Percentiles rank a stretch among this genome's conserved stretches.
phyloP scores from a whole-genome alignment of 2,797 vertebrate genomes.

The Bradypodion pumilum region DNA sequence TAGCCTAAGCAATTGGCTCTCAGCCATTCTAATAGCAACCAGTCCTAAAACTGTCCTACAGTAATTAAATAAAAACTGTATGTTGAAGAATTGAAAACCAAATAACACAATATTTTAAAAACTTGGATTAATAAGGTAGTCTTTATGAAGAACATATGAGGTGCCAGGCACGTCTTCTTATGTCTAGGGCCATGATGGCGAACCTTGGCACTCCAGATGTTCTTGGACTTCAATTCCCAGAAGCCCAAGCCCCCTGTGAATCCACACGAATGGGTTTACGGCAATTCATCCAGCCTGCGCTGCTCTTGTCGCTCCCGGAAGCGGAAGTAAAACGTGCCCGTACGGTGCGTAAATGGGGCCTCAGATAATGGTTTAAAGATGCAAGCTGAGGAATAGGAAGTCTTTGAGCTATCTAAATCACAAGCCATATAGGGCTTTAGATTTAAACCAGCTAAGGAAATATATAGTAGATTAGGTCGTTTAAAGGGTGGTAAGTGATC shows the following conservation, averaged over 20 bases:
- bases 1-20: too few relatives aligned
- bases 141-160: background rate
- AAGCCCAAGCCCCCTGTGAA: too few relatives aligned
- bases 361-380: background rate
- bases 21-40: background rate
- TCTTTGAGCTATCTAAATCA: background rate
- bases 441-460: background rate
- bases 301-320: too few relatives aligned
- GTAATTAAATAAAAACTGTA: background rate
- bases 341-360: too few relatives aligned
- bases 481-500: background rate
- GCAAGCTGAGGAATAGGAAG: background rate
- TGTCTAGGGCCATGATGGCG: too few relatives aligned
- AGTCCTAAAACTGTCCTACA: background rate
- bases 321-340: too few relatives aligned
- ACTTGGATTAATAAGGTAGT: background rate
- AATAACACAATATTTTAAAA: background rate
- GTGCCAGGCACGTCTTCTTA: background rate
- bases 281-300: too few relatives aligned
- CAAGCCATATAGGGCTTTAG: background rate
- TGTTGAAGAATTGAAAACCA: background rate
- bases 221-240: too few relatives aligned
- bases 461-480: background rate
- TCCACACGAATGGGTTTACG: too few relatives aligned
- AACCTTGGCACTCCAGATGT: too few relatives aligned